Conservation (phyloP, 2,113 vertebrate genomes). For the Oryzias curvinotus region DNA sequence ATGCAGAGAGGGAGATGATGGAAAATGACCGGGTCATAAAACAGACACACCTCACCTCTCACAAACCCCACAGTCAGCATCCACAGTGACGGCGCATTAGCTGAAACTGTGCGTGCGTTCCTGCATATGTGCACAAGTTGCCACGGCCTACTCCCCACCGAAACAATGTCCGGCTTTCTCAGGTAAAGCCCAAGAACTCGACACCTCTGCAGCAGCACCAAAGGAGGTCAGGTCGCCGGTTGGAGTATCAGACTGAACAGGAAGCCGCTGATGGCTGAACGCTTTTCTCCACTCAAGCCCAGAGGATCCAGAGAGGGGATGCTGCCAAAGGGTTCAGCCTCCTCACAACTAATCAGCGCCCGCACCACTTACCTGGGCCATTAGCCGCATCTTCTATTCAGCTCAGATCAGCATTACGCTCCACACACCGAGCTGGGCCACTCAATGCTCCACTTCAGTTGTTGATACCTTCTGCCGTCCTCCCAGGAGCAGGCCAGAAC, state of each 20-base stretch:
- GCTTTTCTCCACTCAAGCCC: conserved; percentile 43
- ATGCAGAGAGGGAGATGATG: conserved; percentile 34
- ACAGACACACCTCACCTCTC: conserved; percentile 82
- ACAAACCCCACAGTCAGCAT: conserved; percentile 79
- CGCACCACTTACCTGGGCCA: conserved; percentile 75
- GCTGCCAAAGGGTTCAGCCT: conserved; percentile 32
- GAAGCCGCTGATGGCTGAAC: conserved; percentile 10
- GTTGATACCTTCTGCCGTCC: conserved; percentile 48
- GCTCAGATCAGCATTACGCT: conserved; percentile 72
- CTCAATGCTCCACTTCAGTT: conserved; percentile 64
- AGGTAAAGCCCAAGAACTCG: conserved; percentile 29
- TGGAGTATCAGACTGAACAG: conserved; percentile 21
- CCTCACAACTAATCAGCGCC: conserved; percentile 67
- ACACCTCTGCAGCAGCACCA: conserved; percentile 24
- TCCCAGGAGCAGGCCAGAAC: conserved; percentile 29
- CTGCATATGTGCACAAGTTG: conserved; percentile 13
- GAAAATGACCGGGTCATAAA: conserved; percentile 66
- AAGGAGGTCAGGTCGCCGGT: conserved; percentile 21
- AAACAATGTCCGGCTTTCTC: conserved; percentile 38
- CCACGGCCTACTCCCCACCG: conserved; percentile 16
- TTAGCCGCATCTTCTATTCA: conserved; percentile 62
- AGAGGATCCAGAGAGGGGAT: conserved; percentile 6
- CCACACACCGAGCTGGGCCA: conserved; percentile 41
- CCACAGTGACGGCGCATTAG: conserved; percentile 71
- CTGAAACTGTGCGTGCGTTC: conserved; percentile 11